Evolutionary conservation across 2,113 vertebrate species (phyloP), one percentile per base, ranked within the genome.

Genomic region (Oostethus manadensis): DNA sequence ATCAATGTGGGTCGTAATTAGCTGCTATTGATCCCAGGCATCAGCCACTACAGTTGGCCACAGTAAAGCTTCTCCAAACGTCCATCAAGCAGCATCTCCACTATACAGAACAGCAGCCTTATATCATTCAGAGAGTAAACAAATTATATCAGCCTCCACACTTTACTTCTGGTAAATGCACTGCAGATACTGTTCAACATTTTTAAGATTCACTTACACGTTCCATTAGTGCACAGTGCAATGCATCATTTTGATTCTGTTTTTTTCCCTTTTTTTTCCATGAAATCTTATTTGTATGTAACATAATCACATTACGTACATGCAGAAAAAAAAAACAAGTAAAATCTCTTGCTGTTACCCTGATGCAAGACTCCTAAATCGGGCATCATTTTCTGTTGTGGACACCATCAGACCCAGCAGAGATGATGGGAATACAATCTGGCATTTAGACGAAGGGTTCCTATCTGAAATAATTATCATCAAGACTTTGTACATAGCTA

Each of bases 1-100:
- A 90, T 87, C 84, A 88, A 89, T 90, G 84, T 75, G 75, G 73
- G 74, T 75, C 81, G 81, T 90, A 91, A 91, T 91, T 89, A 88
- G 90, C 85, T 82, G 62, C 68, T 88, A 89, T 90, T 88, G 90
- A 90, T 89, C 77, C 56, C 43, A 71, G 82, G 79, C 73, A 87
- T 88, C 83, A 85, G 85, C 85, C 81, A 78, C 77, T 82, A 86
- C 79, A 77, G 84, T 78, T 80, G 82, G 80, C 82, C 80, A 82
- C 80, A 77, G 80, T 76, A 79, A 82, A 82, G 78, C 80, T 78
- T 82, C 77, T 83, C 80, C 81, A 80, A 72, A 79, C 47, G 77
- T 84, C 78, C 81, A 84, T 86, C 83, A 84, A 74, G 69, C 72
- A 57, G 56, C 73, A 70, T 65, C 64, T 73, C 71, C 61, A 51